Conservation (phyloP, 2,113 vertebrate species). For the Equus quagga region DNA sequence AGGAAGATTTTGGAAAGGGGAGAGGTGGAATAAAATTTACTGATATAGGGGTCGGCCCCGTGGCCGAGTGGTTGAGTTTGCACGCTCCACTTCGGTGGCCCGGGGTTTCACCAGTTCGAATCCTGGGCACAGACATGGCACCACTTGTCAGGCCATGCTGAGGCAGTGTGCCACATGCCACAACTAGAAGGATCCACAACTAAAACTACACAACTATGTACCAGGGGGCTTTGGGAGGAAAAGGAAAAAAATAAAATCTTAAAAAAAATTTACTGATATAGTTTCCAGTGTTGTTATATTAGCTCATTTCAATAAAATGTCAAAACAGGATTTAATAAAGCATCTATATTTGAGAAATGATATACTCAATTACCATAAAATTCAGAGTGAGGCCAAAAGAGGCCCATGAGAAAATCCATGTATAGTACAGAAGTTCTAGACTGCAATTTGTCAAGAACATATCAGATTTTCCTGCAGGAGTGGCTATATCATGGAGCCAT, state of each 20-base stretch:
- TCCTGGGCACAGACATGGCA: too few species aligned
- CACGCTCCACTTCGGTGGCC: too few species aligned
- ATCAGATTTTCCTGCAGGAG: background rate
- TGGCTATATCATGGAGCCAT: background rate
- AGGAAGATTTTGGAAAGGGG: background rate
- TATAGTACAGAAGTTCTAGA: background rate
- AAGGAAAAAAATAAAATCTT: too few species aligned
- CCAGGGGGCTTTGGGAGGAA: too few species aligned
- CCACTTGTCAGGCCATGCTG: too few species aligned
- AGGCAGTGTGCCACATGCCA: too few species aligned
- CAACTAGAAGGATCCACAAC: too few species aligned
- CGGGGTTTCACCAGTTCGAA: too few species aligned
- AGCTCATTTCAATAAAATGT: conserved; percentile 33
- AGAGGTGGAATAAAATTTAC: background rate
- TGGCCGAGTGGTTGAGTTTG: too few species aligned
- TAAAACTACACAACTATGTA: too few species aligned
- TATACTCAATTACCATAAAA: conserved; percentile 15
- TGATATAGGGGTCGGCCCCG: background rate
- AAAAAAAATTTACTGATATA: background rate
- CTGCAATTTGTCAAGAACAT: background rate
- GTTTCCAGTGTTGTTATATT: background rate
- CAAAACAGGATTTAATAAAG: conserved; percentile 33
- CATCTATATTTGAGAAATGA: background rate
- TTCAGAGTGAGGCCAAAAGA: background rate
- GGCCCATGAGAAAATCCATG: background rate